phyloP scores from a whole-genome alignment of 2,797 vertebrate genomes.

The Peromyscus aztecus region DNA sequence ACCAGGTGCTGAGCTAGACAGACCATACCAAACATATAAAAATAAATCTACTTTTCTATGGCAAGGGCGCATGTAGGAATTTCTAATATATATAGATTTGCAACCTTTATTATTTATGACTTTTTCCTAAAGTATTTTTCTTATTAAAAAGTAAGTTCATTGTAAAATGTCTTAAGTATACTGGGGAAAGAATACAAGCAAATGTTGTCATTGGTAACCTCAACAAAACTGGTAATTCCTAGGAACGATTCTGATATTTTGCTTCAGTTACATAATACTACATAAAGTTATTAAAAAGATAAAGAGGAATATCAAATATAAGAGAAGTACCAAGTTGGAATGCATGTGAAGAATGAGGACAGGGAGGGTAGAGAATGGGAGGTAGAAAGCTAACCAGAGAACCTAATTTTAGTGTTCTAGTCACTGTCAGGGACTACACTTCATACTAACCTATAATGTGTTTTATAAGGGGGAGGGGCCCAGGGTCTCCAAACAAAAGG shows the following conservation, averaged over 20 bases:
- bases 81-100: not conserved
- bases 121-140: conserved; percentile 30
- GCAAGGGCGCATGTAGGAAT: not conserved
- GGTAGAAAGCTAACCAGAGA: not conserved
- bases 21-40: conserved; percentile 6
- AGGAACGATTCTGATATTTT: not conserved
- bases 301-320: not conserved
- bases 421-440: no score
- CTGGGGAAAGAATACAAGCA: conserved; percentile 29
- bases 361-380: not conserved
- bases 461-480: not conserved
- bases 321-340: conserved; percentile 8
- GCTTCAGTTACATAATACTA: not conserved
- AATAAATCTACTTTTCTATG: not conserved
- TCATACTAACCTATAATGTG: not conserved
- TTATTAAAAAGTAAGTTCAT: conserved; percentile 38
- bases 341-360: not conserved
- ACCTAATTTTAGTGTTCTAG: no score
- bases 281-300: not conserved
- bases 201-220: not conserved
- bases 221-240: not conserved
- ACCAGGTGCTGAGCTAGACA: not conserved
- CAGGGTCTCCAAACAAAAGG: not conserved
- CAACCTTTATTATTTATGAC: conserved; percentile 8
- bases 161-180: conserved; percentile 27